Base-by-base conservation (phyloP, 2,888 invertebrate species). In the Meteorus colon region DNA sequence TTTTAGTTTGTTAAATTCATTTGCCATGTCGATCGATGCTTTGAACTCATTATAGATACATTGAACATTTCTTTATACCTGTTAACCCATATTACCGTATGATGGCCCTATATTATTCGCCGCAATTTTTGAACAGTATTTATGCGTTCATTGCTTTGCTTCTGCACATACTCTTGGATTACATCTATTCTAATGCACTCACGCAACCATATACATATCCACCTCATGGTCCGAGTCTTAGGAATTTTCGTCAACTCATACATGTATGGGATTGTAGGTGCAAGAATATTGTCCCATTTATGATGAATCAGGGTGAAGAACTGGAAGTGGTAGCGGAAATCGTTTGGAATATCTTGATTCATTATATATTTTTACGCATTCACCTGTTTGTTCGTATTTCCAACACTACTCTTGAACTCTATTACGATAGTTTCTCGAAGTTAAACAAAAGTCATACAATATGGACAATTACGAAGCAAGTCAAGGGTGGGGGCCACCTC, bases 91-190 rank as follows among this genome's bases (percentile, higher is more conserved):
- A 51, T 76, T 63, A 69, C 59, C 63, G 31, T 62, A 67, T 37
- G 16, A 16, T 45, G 12, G 4, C 19, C 45, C 67, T 10, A 60
- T 10, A 60, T 45, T 55, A 74, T 73, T 63, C 27, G 74, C 74
- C 79, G 85, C 84, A 85, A 86, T 85, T 87, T 78, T 80, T 2
- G 19, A 84, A 82, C 85, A 83, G 82, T 86, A 83, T 89, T 86
- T 87, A 34, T 34, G 85, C 88, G 88, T 55, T 24, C 24, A 24
- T 88, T 88, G 88, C 88, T 89, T 89, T 87, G 87, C 86, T 87
- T 86, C 83, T 83, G 85, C n/a, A 84, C 85, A 77, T 79, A 84
- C 83, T 84, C 81, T 83, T 82, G 84, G 84, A 83, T 34, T 4
- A 82, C 81, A 82, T 83, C 10, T 24, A 24, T 24, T 24, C 4